Percentiles rank a stretch among this genome's conserved stretches.
Conservation (phyloP, 2,797 vertebrate species). For the Acanthornis magna region DNA sequence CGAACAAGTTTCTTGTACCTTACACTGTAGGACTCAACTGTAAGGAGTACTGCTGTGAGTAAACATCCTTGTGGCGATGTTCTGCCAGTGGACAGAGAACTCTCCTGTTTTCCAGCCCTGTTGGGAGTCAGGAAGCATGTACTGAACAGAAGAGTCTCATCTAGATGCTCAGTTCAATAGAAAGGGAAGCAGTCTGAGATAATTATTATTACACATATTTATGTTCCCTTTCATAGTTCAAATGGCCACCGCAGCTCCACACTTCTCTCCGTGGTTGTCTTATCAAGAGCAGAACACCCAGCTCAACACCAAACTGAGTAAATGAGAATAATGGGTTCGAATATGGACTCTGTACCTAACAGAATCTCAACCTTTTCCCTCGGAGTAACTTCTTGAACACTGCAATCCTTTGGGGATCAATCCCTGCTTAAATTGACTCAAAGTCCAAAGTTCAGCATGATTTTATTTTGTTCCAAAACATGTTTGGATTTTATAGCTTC, state of each 20-base stretch:
- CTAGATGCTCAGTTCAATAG: neutral
- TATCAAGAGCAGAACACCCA: neutral
- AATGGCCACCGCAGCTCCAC: neutral
- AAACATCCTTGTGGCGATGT: neutral
- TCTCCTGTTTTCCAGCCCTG: too few relatives aligned
- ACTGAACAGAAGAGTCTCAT: neutral
- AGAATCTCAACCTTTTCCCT: neutral
- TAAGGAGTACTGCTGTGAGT: neutral
- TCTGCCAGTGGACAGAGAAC: neutral
- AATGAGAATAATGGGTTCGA: neutral
- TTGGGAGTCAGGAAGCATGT: neutral
- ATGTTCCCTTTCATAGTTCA: neutral
- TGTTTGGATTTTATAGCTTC: neutral
- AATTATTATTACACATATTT: neutral
- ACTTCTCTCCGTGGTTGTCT: neutral
- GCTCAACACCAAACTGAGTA: neutral
- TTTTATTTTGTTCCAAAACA: neutral
- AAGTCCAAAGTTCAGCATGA: neutral
- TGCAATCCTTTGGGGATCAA: neutral
- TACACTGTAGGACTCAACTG: neutral
- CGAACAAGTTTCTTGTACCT: neutral
- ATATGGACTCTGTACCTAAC: neutral
- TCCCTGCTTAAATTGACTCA: neutral
- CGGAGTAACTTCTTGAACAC: neutral
- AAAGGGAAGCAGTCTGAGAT: neutral